phyloP scores from a whole-genome alignment of 2,797 vertebrate species.

The Cephalopachus bancanus region DNA sequence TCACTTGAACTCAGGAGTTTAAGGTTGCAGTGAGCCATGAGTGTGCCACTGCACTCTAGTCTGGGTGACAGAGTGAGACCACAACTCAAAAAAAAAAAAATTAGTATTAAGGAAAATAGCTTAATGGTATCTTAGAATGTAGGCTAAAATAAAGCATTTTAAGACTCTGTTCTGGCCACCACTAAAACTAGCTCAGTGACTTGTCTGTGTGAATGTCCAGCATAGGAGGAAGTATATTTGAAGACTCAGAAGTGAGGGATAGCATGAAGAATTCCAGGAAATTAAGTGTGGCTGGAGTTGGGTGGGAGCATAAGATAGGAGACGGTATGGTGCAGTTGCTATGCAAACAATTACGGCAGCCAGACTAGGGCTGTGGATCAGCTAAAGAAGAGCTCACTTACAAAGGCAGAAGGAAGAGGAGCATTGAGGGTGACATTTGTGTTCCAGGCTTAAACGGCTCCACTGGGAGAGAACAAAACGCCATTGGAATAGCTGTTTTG shows the following conservation, averaged over 20 bases:
- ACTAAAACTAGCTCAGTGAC: neutral
- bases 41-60: no score
- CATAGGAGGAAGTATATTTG: neutral
- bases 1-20: no score
- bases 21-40: no score
- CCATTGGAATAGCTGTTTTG: neutral
- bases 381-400: neutral
- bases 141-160: neutral
- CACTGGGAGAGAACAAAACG: neutral
- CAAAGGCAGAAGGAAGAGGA: neutral
- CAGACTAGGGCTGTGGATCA: accelerated
- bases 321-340: accelerated
- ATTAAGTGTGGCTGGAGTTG: neutral
- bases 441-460: neutral
- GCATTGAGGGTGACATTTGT: no score
- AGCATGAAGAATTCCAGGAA: neutral
- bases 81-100: neutral
- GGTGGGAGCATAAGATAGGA: neutral
- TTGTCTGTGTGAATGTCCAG: neutral
- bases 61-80: no score
- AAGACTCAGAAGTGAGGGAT: neutral
- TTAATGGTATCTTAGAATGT: neutral
- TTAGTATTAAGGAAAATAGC: neutral
- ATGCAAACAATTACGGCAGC: accelerated
- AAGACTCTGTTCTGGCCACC: neutral